phyloP scores from a whole-genome alignment of 2,888 invertebrate species.

The Holacanthella duospinosa region DNA sequence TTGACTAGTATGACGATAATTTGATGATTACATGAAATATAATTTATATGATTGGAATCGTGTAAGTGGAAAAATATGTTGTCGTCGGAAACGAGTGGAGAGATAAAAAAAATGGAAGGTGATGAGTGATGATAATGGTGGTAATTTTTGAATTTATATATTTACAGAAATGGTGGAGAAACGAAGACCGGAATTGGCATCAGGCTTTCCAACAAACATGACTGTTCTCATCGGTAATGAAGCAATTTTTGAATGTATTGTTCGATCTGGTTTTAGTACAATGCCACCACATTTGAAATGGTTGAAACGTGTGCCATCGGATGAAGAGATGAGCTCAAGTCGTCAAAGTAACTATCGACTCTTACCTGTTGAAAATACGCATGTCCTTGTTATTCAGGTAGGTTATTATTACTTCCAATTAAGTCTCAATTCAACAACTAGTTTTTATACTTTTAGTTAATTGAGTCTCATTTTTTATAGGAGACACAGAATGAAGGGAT shows the following conservation, averaged over 20 bases:
- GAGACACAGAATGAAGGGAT: slow-evolving; percentile 34
- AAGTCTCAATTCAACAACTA: background rate
- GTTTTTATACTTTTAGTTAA: background rate
- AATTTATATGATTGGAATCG: background rate
- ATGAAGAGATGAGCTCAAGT: slow-evolving; percentile 19
- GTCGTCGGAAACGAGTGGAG: too few species aligned
- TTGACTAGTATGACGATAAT: background rate
- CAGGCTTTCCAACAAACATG: slow-evolving; percentile 33
- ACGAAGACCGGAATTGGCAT: slow-evolving; percentile 29
- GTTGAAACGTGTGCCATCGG: slow-evolving; percentile 33
- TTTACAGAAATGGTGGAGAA: slow-evolving; percentile 33
- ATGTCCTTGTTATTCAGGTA: slow-evolving; percentile 36
- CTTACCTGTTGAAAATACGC: slow-evolving; percentile 34
- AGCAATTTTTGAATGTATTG: slow-evolving; percentile 36
- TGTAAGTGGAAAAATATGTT: too few species aligned
- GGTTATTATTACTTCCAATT: background rate
- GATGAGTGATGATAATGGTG: too few species aligned
- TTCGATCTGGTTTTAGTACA: slow-evolving; percentile 29
- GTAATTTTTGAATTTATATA: too few species aligned
- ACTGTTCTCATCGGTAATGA: slow-evolving; percentile 34
- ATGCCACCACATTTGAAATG: slow-evolving; percentile 37
- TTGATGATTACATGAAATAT: background rate
- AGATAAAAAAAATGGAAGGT: too few species aligned
- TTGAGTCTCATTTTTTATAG: slow-evolving; percentile 13
- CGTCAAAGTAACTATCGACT: slow-evolving; percentile 28